A percentile compares a stretch with the other conserved stretches of the same genome.
Evolutionary conservation across 2,888 invertebrate genomes (phyloP).

Genomic region (Pimpla rufipes): DNA sequence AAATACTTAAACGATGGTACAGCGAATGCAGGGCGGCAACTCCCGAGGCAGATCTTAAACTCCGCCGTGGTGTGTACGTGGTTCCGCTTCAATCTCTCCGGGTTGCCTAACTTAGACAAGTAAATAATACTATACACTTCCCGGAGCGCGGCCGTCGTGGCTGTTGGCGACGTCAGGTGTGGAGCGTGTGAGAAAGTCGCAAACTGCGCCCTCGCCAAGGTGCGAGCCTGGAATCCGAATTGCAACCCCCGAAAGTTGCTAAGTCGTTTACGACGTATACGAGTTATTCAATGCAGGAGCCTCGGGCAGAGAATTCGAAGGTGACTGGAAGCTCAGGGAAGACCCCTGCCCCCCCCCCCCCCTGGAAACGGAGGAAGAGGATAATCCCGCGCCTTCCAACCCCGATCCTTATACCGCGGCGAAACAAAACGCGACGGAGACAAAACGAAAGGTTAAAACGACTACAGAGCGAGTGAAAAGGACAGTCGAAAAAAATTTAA

Average conservation of each 20-base stretch:
- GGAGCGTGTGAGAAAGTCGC: not conserved
- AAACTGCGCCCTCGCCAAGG: not conserved
- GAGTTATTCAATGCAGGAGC: conserved; percentile 29
- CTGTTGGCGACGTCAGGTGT: conserved; percentile 14
- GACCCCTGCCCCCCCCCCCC: not conserved
- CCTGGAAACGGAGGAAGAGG: conserved; percentile 5
- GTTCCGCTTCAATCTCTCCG: conserved; percentile 14
- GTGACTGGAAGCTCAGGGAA: not conserved
- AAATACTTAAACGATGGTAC: not conserved
- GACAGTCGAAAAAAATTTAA: conserved; percentile 34
- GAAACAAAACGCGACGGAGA: conserved; percentile 1
- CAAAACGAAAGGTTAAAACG: conserved; percentile 19
- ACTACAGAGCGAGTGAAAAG: conserved; percentile 19
- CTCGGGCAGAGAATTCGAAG: conserved; percentile 8
- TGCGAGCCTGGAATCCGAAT: not conserved
- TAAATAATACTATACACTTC: conserved; percentile 22
- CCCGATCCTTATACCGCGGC: not conserved
- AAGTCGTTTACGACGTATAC: conserved; percentile 25
- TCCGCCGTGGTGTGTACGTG: not conserved
- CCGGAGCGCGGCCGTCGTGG: not conserved
- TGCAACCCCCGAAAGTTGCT: conserved; percentile 3
- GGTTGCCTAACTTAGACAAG: conserved; percentile 14
- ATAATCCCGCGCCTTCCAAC: not conserved
- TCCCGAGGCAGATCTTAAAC: not conserved
- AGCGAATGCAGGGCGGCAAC: not conserved